Base-by-base conservation (phyloP, 1,140 invertebrate species). In the Drosophila murphyi region DNA sequence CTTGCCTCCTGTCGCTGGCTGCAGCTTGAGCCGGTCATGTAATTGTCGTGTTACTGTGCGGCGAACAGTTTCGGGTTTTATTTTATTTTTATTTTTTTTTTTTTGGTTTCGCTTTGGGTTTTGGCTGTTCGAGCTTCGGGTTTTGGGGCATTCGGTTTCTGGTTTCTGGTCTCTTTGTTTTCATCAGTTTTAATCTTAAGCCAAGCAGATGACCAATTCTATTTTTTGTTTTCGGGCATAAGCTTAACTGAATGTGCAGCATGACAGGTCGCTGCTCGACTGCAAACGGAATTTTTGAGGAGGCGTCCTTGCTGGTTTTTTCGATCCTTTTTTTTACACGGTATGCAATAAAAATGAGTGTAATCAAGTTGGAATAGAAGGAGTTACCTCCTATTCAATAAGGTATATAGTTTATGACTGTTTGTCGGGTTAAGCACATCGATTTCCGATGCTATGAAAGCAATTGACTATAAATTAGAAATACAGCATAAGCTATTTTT, bases 101-200 rank as follows among this genome's bases (percentile, higher is more conserved):
- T 29, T 32, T 32, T 10, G 8, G 31, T 43, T 43, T 28, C 10
- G 37, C n/a, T n/a, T 12, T 63, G 2, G 5, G 50, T 34, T 20
- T 34, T n/a, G 34, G 12, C 37, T 29, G 54, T 35, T 29, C 54
- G 37, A 20, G 34, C n/a, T 68, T 64, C 34, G 45, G 52, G 10
- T 48, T 60, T 28, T 4, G 34, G 12, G 43, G 31, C 7, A 51
- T 64, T 50, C 34, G 34, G 31, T 20, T 41, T 51, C 12, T 31
- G 7, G 34, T 51, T 48, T 10, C 3, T 28, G 57, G 5, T 47
- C 35, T 20, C 60, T 61, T 54, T 57, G 64, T 71, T 43, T 74
- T 51, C 63, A 80, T 72, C 74, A 65, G 76, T 76, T 80, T 78
- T 80, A 83, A 88, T 88, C 83, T 88, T 62, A 52, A 12, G 32